Evolutionary conservation across 2,888 invertebrate species (phyloP), one percentile per base, ranked within the genome.

Genomic region (Gasteruption jaculator): DNA sequence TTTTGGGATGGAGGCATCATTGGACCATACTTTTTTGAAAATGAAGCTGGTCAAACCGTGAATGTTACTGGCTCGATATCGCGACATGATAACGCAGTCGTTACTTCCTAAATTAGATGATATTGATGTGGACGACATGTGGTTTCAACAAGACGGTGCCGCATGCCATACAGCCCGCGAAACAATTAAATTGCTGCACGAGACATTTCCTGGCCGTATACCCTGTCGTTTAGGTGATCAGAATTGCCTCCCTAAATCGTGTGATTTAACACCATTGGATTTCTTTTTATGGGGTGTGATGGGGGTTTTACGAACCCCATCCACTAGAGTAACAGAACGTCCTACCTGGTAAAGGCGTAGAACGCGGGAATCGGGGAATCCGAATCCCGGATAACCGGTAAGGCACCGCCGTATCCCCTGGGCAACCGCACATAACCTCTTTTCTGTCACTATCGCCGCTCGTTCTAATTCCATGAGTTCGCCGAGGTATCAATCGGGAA

Each of bases 1-100:
- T 63, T 70, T 46, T 64, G 57, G 57, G 49, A 53, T 53, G 60
- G 56, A 41, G 63, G 61, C 46, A 53, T 67, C 39, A 64, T 68
- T 47, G 62, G 60, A 25, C 65, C 62, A 29, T 61, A 56, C 38
- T 61, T 65, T 38, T 57, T 52, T 30, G 52, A 64, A 62, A 54
- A 65, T 43, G n/a, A n/a, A 35, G 41, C 38, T 38, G 48, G 48
- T 35, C 25, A 44, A 20, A 42, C 50, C 29, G 45, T 54, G 10
- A 55, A 48, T 39, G 49, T 59, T 34, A 57, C 39, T 53, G 53
- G 50, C 41, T 44, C 52, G 56, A 34, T 56, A 60, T 46, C 48
- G 50, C 39, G 45, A 44, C 37, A 57, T 56, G 53, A 46, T 55
- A 47, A 51, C 14, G 21, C 38, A 51, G 39, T 57, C 60, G 32